Evolutionary conservation across 2,888 invertebrate genomes (phyloP), one percentile per base, ranked within the genome.

Genomic region (Cyclophora albipunctata): DNA sequence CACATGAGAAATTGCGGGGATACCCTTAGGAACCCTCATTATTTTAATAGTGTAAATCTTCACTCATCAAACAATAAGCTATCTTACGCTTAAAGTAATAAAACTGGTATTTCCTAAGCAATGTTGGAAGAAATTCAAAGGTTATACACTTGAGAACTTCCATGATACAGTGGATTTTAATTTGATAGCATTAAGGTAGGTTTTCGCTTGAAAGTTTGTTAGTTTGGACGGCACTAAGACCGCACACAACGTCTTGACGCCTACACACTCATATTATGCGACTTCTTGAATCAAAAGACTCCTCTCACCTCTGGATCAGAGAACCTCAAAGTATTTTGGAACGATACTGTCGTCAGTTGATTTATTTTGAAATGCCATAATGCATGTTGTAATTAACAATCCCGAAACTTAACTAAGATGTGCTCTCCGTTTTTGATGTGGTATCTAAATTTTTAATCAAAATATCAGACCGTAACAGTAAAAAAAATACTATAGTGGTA

Each of bases 1-100:
- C 81, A 81, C 77, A 81, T 75, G 83, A 84, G 83, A 83, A 83
- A 85, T 83, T 81, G 80, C 81, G 65, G 70, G 76, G 77, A 75
- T 78, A 80, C 81, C 81, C 81, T 79, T 71, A 79, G 79, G 80
- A 80, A 75, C 66, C 71, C 80, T 81, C 83, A 84, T 84, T 84
- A 86, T 83, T 84, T 82, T 83, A 84, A 84, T 81, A 78, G 78
- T 79, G 69, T 79, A 76, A 81, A 79, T 69, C 70, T 68, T 63
- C 60, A 51, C 42, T 46, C 40, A 34, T 33, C 48, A 49, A 57
- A 55, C 57, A 34, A 73, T 71, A 73, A 51, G 33, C 46, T 53
- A 60, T 73, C 55, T 41, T 73, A 66, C n/a, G 1, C 0, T 3
- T 3, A 3, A 3, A 2, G 2, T 4, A 49, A 37, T 37, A 55